These are phyloP conservation scores for Heliothis virescens DNA, from an alignment of 1,140 invertebrate species.

Conservation along the genomic window DNA sequence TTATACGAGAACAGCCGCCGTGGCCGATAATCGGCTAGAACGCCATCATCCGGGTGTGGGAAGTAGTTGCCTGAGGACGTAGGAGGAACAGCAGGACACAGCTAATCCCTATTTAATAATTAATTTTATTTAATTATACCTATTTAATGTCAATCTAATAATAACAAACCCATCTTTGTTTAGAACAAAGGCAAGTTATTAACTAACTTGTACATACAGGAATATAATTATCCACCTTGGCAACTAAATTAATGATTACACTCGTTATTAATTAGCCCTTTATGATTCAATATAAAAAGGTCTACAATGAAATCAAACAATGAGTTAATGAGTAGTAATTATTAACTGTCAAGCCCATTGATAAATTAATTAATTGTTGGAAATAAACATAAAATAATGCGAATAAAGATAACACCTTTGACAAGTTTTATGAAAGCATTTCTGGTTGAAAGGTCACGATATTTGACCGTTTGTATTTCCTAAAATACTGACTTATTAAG, in stretches of 20 bases:
- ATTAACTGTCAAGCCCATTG: not conserved
- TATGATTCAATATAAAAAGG: not conserved
- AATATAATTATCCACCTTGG: not conserved
- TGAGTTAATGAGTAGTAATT: not conserved
- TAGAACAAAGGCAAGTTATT: no score
- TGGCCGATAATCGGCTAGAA: no score
- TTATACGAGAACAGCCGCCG: no score
- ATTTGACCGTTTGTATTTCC: not conserved
- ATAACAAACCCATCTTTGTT: no score
- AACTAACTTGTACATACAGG: no score
- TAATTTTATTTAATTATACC: no score
- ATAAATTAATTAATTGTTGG: not conserved
- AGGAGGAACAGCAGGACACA: no score
- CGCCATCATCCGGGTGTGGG: no score
- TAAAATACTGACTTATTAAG: constrained; percentile 5
- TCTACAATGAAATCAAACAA: not conserved
- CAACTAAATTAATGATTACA: not conserved
- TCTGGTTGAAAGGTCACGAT: not conserved
- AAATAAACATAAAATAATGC: not conserved
- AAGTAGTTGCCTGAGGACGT: no score
- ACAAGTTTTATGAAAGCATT: not conserved
- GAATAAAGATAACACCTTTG: not conserved
- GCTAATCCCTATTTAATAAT: no score
- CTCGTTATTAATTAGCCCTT: not conserved
- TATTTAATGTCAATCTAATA: no score